Evolutionary conservation across 2,113 vertebrate genomes (phyloP).

Genomic region (Cyphomyrus discorhynchus): DNA sequence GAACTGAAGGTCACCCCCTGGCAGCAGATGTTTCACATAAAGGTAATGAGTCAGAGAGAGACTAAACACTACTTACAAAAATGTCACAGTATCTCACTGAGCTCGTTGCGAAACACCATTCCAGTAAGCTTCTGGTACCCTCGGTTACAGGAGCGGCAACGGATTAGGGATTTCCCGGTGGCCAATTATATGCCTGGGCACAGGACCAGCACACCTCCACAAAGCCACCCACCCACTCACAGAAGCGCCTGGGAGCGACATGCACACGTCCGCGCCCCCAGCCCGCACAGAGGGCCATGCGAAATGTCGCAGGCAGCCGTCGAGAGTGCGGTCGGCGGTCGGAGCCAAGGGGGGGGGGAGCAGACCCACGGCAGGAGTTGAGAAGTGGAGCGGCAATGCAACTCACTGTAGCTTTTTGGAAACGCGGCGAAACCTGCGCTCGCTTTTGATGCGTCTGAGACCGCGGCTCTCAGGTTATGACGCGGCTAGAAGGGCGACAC

Average conservation of each 20-base stretch:
- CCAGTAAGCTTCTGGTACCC: conserved; percentile 33
- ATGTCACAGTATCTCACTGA: not conserved
- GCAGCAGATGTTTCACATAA: conserved; percentile 44
- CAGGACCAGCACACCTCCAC: not conserved
- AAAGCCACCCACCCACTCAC: not conserved
- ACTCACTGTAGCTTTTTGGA: not conserved
- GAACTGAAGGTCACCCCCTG: conserved; percentile 41
- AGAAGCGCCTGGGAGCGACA: conserved; percentile 11
- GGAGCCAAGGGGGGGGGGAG: not conserved
- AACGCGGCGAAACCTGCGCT: not conserved
- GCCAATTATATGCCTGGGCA: not conserved
- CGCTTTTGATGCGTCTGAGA: not conserved
- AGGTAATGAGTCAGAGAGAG: conserved; percentile 41
- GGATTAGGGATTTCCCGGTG: not conserved
- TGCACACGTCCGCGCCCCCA: too few species aligned
- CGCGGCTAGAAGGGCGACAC: not conserved
- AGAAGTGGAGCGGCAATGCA: not conserved
- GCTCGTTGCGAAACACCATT: conserved; percentile 33
- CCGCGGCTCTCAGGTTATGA: not conserved
- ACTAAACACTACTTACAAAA: conserved; percentile 30
- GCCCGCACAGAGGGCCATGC: not conserved
- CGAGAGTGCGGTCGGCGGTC: not conserved
- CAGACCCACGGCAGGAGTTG: not conserved
- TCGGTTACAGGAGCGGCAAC: not conserved
- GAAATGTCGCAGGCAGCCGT: not conserved